These are phyloP conservation scores for Balearica regulorum DNA, from an alignment of 2,797 vertebrate species.

Conservation along the genomic window DNA sequence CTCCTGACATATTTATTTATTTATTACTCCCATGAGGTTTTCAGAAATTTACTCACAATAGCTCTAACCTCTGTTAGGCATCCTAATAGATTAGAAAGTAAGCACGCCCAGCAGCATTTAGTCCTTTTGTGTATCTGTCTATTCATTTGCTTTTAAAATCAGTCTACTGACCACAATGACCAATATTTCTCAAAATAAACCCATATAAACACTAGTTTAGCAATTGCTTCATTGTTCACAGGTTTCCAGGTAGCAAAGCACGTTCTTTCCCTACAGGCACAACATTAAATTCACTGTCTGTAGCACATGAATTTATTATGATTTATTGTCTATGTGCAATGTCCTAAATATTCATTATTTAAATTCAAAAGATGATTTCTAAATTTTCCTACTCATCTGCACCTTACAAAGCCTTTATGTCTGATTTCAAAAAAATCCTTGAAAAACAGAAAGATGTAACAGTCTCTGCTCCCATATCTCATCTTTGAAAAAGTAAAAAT, in stretches of 20 bases:
- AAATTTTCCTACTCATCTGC: neutral
- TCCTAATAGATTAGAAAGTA: neutral
- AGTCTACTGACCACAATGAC: neutral
- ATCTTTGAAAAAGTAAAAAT: neutral
- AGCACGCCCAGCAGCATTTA: neutral
- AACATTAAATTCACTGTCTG: neutral
- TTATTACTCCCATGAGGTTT: neutral
- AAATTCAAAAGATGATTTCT: neutral
- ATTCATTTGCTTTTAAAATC: neutral
- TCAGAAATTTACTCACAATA: neutral
- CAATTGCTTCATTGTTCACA: neutral
- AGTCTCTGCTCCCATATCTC: neutral
- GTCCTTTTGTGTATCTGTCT: neutral
- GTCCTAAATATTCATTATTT: neutral
- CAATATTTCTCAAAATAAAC: neutral
- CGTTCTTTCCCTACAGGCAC: neutral
- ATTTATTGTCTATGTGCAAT: neutral
- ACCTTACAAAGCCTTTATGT: neutral
- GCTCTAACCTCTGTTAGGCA: neutral
- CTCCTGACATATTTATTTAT: neutral
- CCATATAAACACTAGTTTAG: neutral
- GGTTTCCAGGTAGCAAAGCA: neutral
- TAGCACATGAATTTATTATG: neutral
- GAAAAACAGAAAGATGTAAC: neutral
- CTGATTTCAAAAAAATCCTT: neutral